Evolutionary conservation across 2,888 invertebrate genomes (phyloP).

Genomic region (Ypsolopha scabrella): DNA sequence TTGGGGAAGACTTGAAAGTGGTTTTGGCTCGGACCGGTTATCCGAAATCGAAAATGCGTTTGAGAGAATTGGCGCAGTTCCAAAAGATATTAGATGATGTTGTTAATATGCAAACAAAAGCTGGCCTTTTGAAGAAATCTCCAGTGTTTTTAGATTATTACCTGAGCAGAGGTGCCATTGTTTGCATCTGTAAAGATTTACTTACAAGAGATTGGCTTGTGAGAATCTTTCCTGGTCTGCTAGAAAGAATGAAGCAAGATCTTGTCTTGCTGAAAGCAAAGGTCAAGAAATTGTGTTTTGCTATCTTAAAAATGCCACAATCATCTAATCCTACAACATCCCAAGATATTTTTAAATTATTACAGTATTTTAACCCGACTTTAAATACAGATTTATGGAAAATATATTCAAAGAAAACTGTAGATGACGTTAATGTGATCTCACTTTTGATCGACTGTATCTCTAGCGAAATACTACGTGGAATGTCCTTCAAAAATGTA

Average conservation of each 20-base stretch:
- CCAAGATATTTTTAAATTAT: conserved; percentile 43
- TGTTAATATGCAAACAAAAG: conserved; percentile 51
- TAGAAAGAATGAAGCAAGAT: conserved; percentile 46
- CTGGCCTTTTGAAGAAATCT: conserved; percentile 35
- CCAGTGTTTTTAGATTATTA: conserved; percentile 53
- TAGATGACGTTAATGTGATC: conserved; percentile 34
- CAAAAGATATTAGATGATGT: conserved; percentile 40
- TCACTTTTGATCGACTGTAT: conserved; percentile 48
- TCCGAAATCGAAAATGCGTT: conserved; percentile 47
- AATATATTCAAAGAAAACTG: conserved; percentile 40
- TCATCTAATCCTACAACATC: conserved; percentile 45
- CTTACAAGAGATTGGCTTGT: conserved; percentile 55
- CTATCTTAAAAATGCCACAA: conserved; percentile 41
- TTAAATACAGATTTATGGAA: conserved; percentile 45
- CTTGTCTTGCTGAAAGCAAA: conserved; percentile 43
- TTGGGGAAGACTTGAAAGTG: conserved; percentile 44
- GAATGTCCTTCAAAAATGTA: conserved; percentile 47
- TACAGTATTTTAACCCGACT: conserved; percentile 56
- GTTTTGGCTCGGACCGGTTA: conserved; percentile 49
- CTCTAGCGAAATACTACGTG: conserved; percentile 51
- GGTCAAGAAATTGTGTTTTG: conserved; percentile 48
- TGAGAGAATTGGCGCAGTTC: conserved; percentile 45
- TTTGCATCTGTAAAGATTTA: conserved; percentile 49
- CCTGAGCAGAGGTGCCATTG: conserved; percentile 49
- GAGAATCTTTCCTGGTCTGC: conserved; percentile 43